Conservation (phyloP, 2,113 vertebrate genomes). For the Falcunculus frontatus region DNA sequence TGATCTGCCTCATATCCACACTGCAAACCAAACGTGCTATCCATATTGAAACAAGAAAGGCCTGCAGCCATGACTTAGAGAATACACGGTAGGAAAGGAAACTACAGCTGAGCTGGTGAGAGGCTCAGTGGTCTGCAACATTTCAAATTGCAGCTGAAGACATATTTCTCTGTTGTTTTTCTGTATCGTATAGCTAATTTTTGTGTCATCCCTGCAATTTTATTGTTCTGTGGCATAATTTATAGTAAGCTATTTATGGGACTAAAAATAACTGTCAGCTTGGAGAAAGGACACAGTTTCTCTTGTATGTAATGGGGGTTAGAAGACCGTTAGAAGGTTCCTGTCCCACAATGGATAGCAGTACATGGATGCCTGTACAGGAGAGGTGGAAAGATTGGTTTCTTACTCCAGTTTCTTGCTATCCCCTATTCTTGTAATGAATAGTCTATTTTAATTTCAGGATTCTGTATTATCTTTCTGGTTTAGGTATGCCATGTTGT, state of each 20-base stretch:
- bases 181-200: not conserved
- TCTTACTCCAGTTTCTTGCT: not conserved
- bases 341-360: not conserved
- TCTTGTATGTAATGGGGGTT: not conserved
- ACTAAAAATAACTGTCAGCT: not conserved
- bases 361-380: not conserved
- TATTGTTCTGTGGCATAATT: not conserved
- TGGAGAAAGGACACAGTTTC: not conserved
- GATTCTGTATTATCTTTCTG: not conserved
- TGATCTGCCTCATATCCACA: not conserved
- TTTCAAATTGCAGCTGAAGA: not conserved
- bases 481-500: not conserved
- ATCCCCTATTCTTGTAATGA: not conserved
- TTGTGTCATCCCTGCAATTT: not conserved
- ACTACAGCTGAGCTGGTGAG: not conserved
- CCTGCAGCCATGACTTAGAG: not conserved
- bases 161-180: not conserved
- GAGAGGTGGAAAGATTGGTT: not conserved
- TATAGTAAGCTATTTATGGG: not conserved
- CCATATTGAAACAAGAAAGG: not conserved
- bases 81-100: not conserved
- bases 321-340: not conserved
- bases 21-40: not conserved
- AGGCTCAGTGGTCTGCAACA: not conserved
- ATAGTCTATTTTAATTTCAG: not conserved